Base-by-base conservation (phyloP, 2,888 invertebrate genomes). In the Lissonota sp. region DNA sequence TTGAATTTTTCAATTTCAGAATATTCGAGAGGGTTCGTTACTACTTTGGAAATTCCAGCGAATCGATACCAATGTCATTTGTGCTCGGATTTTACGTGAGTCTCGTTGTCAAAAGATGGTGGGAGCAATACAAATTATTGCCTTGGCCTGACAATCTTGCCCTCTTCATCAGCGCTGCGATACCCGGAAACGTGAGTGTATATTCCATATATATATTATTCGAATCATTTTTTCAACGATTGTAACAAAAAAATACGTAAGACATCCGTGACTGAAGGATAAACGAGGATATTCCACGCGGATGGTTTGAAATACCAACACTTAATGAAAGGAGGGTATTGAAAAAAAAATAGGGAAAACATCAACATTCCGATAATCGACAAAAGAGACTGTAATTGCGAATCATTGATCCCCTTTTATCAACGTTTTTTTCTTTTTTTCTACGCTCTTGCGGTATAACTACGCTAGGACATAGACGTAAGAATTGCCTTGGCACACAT, bases 71-170 rank as follows among this genome's bases (percentile, higher is more conserved):
- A 51, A 97, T 99, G 96, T 97, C 98, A 42, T 98, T 99, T 94
- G 98, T 98, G 72, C 95, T 99, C 86, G 98, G 98, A 78, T 98
- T 99, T 94, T 98, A 98, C 93, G 98, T 98, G 84, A 97, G 96
- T 88, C 94, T 98, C 87, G 96, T 98, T 70, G 98, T 98, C 86
- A 96, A 97, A 90, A 94, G 98, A 88, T 98, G 98, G 98, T 98
- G 98, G 98, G 97, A 98, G 91, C 98, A 98, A 92, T 98, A 98
- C 94, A 96, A 96, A 93, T 94, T 97, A 83, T 94, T 98, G 84
- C 98, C 98, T 5, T 98, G 98, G 98, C 98, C 98, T 0, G 98
- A 98, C 93, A 97, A 97, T 82, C 94, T 98, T 87, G 98, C 97
- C 58, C 95, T 98, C 83, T 98, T 98, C 93, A 96, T 98, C 92